These are phyloP conservation scores for Erpobdella octoculata DNA, from an alignment of 2,888 invertebrate species.

Conservation along the genomic window DNA sequence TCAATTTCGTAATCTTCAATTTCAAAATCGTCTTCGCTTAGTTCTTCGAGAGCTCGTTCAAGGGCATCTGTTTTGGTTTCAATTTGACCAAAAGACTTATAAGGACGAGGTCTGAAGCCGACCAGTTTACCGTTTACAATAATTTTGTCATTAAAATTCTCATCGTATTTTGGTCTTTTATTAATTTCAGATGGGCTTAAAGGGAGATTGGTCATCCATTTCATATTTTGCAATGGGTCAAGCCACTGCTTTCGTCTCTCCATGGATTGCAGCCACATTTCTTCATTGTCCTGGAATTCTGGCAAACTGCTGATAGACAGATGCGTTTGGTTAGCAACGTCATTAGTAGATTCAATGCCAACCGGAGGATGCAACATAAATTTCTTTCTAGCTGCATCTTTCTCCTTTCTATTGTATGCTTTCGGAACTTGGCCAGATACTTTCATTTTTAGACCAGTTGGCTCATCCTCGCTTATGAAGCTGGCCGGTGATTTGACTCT, in stretches of 20 bases:
- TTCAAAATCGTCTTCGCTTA: neutral
- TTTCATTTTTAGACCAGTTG: constrained; percentile 7
- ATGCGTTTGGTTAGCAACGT: neutral
- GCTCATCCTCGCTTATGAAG: constrained; percentile 14
- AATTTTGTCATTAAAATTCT: neutral
- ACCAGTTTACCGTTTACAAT: constrained; percentile 17
- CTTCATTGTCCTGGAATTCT: neutral
- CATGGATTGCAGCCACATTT: neutral
- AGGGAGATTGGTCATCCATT: neutral
- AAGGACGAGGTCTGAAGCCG: constrained; percentile 20
- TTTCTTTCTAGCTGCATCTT: constrained; percentile 9
- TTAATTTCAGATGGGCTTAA: neutral
- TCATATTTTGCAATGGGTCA: neutral
- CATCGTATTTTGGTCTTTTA: neutral
- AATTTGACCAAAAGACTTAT: constrained; percentile 24
- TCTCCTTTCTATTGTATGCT: constrained; percentile 2
- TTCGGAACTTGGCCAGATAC: constrained; percentile 16
- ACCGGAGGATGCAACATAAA: constrained; percentile 12
- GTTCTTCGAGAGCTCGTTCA: constrained; percentile 6
- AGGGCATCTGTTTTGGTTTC: constrained; percentile 11
- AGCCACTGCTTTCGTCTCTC: constrained; percentile 12
- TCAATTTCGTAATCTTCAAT: neutral
- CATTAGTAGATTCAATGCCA: constrained; percentile 1
- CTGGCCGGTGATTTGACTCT: constrained; percentile 9
- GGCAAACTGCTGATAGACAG: constrained; percentile 17